These are phyloP conservation scores for Dioctria rufipes DNA, from an alignment of 2,888 invertebrate species.

Conservation along the genomic window DNA sequence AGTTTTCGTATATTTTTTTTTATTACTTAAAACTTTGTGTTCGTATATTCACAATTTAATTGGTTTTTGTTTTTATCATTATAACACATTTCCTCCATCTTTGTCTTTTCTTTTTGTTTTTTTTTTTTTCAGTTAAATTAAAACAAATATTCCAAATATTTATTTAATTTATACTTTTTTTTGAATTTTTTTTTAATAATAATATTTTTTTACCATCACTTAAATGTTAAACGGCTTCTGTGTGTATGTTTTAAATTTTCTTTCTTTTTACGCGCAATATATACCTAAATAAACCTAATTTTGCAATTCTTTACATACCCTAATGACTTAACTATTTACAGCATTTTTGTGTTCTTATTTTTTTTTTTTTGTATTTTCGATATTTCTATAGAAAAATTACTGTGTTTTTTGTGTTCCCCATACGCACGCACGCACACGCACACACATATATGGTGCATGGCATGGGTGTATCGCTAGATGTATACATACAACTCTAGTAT, in stretches of 20 bases:
- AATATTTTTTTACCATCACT: slow-evolving; percentile 48
- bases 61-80: slow-evolving; percentile 5
- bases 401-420: neutral
- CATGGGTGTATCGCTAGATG: neutral
- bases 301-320: slow-evolving; percentile 59
- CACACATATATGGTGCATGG: too few species aligned
- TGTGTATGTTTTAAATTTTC: slow-evolving; percentile 44
- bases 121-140: slow-evolving; percentile 38
- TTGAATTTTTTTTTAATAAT: slow-evolving; percentile 47
- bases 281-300: slow-evolving; percentile 42
- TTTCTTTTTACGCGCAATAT: slow-evolving; percentile 32
- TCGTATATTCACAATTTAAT: slow-evolving; percentile 34
- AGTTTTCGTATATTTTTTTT: neutral
- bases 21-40: slow-evolving; percentile 16
- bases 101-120: neutral
- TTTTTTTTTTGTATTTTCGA: slow-evolving; percentile 29
- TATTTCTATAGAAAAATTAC: slow-evolving; percentile 33
- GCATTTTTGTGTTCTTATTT: too few species aligned
- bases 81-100: neutral
- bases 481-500: slow-evolving; percentile 27
- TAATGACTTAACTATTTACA: slow-evolving; percentile 72
- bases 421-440: too few species aligned
- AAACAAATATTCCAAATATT: slow-evolving; percentile 52
- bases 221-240: slow-evolving; percentile 48
- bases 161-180: slow-evolving; percentile 48